Conservation (phyloP, 2,797 vertebrate genomes). For the Pygocentrus nattereri region DNA sequence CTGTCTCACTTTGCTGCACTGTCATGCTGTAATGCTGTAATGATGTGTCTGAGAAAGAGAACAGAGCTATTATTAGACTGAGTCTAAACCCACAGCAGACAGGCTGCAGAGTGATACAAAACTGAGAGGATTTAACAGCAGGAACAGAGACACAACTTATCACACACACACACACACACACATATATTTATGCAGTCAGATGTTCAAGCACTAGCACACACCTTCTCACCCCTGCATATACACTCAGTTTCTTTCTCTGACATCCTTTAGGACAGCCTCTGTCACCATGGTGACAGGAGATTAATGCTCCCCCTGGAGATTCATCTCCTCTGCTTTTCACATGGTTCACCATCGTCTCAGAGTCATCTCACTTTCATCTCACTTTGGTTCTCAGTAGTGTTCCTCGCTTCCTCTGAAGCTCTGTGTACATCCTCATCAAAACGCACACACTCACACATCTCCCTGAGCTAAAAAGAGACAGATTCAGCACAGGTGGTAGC, state of each 20-base stretch:
- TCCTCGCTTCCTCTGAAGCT: constrained; percentile 5
- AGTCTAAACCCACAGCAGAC: constrained; percentile 49
- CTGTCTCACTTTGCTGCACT: constrained; percentile 22
- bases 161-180: constrained; percentile 16
- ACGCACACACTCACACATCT: background rate
- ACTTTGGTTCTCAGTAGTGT: background rate
- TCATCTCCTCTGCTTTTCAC: constrained; percentile 3
- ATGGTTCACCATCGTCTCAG: constrained; percentile 27
- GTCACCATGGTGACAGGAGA: constrained; percentile 10
- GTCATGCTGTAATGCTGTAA: constrained; percentile 24
- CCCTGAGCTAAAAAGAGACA: constrained; percentile 1
- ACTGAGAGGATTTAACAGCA: constrained; percentile 49
- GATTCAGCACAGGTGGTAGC: background rate
- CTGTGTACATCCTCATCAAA: background rate
- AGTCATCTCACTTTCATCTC: constrained; percentile 34
- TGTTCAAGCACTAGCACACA: background rate
- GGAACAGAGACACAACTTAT: constrained; percentile 12
- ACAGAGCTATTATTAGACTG: constrained; percentile 51
- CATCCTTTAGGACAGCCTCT: constrained; percentile 13
- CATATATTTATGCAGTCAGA: background rate
- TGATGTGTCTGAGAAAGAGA: constrained; percentile 49
- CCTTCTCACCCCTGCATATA: background rate
- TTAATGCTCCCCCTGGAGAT: constrained; percentile 19
- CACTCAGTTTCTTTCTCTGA: background rate
- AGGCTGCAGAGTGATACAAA: constrained; percentile 40